Evolutionary conservation across 2,888 invertebrate species (phyloP), one percentile per base, ranked within the genome.

Genomic region (Andrena flavipes): DNA sequence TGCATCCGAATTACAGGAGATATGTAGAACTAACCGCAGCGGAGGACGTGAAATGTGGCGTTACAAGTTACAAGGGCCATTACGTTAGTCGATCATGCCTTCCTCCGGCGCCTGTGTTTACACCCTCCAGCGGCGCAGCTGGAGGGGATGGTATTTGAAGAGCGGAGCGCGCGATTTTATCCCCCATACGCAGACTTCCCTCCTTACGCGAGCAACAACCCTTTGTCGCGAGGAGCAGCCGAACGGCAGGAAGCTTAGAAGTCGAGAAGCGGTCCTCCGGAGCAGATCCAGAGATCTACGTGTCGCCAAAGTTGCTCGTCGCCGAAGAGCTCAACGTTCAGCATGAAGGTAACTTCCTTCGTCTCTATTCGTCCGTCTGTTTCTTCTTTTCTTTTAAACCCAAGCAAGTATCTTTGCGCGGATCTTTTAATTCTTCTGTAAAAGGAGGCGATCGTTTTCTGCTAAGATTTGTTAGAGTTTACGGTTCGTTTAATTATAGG

Each of bases 61-160:
- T 69, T 56, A n/a, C 48, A 20, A 42, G 42, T 42, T 42, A 42
- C 42, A 16, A 23, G 71, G 65, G 56, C 76, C 42, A 68, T 78
- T 86, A 76, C 67, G 59, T 10, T 13, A 51, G 80, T 84, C 81
- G 84, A 82, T 86, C 87, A 85, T 87, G 89, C 88, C 88, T 74
- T 87, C 84, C 76, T 82, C 73, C 42, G 70, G 87, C 91, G 91
- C 90, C 88, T 89, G 90, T 73, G 87, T 89, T 85, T 87, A 85
- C 84, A 79, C 82, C 78, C 82, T 73, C 49, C 80, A 65, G 69
- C 65, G 56, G 48, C 35, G 51, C 6, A 63, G 70, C 62, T 64
- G 80, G 89, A 86, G 90, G 90, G 91, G 89, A 84, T 87, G 80
- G 88, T 92, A 92, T 91, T 91, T 91, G 88, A 92, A 91, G 91